Conservation (phyloP, 2,113 vertebrate species). For the Scalopus aquaticus region DNA sequence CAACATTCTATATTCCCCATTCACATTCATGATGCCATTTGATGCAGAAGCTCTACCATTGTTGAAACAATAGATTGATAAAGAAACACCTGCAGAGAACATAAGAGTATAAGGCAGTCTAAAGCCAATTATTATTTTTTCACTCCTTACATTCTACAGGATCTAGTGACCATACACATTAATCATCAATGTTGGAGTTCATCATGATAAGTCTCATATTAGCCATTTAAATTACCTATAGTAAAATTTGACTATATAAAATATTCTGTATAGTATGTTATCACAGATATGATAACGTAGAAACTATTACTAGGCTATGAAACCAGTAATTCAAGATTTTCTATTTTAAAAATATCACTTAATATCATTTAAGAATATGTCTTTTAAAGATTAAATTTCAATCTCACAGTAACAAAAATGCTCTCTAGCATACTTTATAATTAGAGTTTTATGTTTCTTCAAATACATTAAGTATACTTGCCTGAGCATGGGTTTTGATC, state of each 20-base stretch:
- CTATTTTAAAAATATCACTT: not conserved
- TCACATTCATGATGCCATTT: not conserved
- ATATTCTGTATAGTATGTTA: not conserved
- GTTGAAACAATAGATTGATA: not conserved
- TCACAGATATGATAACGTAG: not conserved
- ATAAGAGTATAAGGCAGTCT: fast-evolving
- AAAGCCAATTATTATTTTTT: too few relatives aligned
- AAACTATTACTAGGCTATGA: not conserved
- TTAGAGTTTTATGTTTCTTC: not conserved
- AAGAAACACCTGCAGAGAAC: not conserved
- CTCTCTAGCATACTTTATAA: not conserved
- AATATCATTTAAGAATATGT: not conserved
- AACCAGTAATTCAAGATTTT: not conserved
- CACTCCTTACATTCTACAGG: not conserved
- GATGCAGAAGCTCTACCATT: not conserved
- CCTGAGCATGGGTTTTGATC: not conserved
- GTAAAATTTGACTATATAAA: not conserved
- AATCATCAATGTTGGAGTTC: not conserved
- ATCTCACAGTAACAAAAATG: not conserved
- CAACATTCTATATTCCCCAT: too few relatives aligned
- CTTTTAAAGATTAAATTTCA: not conserved
- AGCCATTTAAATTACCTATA: not conserved
- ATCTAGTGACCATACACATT: not conserved
- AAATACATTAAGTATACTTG: not conserved
- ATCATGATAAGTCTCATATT: not conserved